Evolutionary conservation across 2,888 invertebrate species (phyloP).

Genomic region (Tridacna gigas): DNA sequence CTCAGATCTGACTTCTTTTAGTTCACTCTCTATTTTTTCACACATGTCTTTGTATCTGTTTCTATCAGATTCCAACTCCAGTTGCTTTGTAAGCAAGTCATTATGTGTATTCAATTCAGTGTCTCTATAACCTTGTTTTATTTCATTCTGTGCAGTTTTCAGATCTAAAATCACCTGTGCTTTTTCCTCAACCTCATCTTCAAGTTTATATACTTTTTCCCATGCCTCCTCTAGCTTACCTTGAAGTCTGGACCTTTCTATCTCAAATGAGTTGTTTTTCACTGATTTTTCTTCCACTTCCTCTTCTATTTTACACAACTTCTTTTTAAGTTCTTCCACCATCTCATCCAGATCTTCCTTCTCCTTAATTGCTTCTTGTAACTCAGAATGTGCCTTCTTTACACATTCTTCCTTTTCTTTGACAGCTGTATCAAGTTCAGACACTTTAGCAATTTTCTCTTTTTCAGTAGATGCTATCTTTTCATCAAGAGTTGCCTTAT

Average conservation of each 20-base stretch:
- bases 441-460: neutral
- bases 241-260: conserved; percentile 25
- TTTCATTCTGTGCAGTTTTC: conserved; percentile 47
- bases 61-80: conserved; percentile 67
- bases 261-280: conserved; percentile 23
- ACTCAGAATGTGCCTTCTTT: conserved; percentile 3
- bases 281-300: conserved; percentile 25
- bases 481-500: neutral
- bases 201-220: conserved; percentile 36
- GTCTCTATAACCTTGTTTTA: conserved; percentile 29
- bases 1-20: conserved; percentile 45
- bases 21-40: conserved; percentile 66
- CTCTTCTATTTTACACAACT: conserved; percentile 9
- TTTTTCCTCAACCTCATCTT: conserved; percentile 51
- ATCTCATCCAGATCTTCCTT: conserved; percentile 38
- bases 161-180: neutral
- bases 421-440: neutral
- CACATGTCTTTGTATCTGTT: conserved; percentile 69
- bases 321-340: conserved; percentile 30
- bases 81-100: conserved; percentile 64
- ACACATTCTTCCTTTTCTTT: neutral
- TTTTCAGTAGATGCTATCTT: neutral
- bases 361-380: conserved; percentile 10
- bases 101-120: conserved; percentile 31
- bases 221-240: conserved; percentile 46